Evolutionary conservation across 2,888 invertebrate species (phyloP).

Genomic region (Drosophila flavopinicola): DNA sequence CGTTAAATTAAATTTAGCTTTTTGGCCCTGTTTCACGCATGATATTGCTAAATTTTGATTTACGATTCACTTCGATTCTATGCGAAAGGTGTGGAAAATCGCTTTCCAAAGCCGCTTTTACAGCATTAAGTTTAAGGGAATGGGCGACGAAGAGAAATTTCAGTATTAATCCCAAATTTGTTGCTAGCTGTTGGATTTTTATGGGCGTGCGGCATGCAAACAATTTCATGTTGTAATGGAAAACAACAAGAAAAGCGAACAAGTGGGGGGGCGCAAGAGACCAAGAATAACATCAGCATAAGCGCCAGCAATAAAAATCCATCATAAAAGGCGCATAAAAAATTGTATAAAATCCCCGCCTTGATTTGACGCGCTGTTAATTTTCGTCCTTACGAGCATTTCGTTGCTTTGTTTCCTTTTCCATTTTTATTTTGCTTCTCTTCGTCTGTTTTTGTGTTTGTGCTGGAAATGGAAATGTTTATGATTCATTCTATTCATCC

Average conservation of each 20-base stretch:
- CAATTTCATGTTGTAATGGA: slow-evolving; percentile 56
- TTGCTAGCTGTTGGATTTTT: slow-evolving; percentile 67
- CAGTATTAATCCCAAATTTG: slow-evolving; percentile 69
- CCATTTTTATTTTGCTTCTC: background rate
- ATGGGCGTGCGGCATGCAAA: slow-evolving; percentile 68
- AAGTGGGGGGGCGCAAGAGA: background rate
- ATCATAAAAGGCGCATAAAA: slow-evolving; percentile 74
- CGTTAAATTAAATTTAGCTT: slow-evolving; percentile 19
- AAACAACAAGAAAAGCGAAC: slow-evolving; percentile 4
- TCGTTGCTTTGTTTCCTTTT: slow-evolving; percentile 24
- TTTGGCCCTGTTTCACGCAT: slow-evolving; percentile 32
- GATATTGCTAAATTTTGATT: slow-evolving; percentile 49
- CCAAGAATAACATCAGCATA: slow-evolving; percentile 48
- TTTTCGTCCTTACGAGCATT: slow-evolving; percentile 42
- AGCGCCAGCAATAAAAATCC: slow-evolving; percentile 69
- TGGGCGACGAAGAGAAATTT: slow-evolving; percentile 18
- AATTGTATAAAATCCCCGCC: slow-evolving; percentile 57
- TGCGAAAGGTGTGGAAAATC: slow-evolving; percentile 50
- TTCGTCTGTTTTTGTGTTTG: background rate
- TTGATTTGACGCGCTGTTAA: slow-evolving; percentile 76
- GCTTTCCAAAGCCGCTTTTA: slow-evolving; percentile 39
- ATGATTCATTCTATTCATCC: slow-evolving; percentile 20
- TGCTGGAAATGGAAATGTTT: slow-evolving; percentile 20
- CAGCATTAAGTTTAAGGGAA: slow-evolving; percentile 6
- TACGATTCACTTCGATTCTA: slow-evolving; percentile 31